A percentile compares a stretch with the other conserved stretches of the same genome.
Evolutionary conservation across 2,888 invertebrate species (phyloP).

Genomic region (Erebia ligea): DNA sequence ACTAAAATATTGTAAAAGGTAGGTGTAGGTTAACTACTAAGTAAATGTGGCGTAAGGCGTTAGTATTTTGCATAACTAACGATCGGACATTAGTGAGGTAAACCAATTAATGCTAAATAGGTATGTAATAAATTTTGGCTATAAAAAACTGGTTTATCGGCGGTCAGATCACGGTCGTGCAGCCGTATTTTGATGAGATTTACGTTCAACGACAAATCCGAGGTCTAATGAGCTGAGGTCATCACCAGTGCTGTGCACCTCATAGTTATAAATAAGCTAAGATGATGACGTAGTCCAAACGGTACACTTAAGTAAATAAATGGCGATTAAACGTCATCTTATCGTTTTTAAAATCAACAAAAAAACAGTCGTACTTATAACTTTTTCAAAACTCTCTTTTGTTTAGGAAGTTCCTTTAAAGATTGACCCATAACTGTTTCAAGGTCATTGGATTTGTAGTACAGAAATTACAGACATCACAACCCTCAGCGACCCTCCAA

Average conservation of each 20-base stretch:
- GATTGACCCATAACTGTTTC: no score
- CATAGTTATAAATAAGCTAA: conserved; percentile 64
- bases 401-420: no score
- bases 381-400: no score
- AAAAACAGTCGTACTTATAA: no score
- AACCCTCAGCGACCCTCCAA: no score
- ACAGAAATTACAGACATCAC: no score
- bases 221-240: conserved; percentile 55
- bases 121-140: conserved; percentile 9
- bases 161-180: conserved; percentile 16
- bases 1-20: neutral
- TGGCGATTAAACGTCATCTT: neutral
- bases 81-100: neutral
- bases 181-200: conserved; percentile 25
- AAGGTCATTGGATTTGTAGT: no score
- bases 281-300: conserved; percentile 60
- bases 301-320: conserved; percentile 45
- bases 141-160: conserved; percentile 31
- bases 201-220: conserved; percentile 29
- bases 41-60: neutral
- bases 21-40: neutral
- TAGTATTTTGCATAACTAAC: conserved; percentile 1
- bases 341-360: no score
- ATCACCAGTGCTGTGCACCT: conserved; percentile 55
- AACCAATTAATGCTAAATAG: conserved; percentile 2